Evolutionary conservation across 2,113 vertebrate genomes (phyloP).

Genomic region (Ramphastos sulfuratus): DNA sequence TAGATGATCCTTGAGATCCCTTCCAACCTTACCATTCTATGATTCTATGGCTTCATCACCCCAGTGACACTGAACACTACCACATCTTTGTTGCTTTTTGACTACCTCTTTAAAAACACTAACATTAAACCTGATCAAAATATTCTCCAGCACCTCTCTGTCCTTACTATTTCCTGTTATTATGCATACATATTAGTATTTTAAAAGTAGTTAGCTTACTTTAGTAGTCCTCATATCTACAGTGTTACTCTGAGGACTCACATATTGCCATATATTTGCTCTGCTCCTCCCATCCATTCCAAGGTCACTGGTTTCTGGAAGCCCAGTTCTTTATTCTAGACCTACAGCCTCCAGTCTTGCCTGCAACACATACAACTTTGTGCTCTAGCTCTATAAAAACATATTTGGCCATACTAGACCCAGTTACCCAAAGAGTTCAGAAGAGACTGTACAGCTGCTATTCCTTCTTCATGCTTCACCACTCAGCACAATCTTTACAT

Average conservation of each 20-base stretch:
- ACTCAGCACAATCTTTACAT: slow-evolving; percentile 14
- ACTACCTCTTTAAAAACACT: neutral
- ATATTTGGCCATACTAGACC: neutral
- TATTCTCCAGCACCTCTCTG: neutral
- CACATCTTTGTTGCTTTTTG: neutral
- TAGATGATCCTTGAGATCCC: no score
- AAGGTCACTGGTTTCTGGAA: neutral
- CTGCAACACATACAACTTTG: neutral
- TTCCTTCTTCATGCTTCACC: slow-evolving; percentile 25
- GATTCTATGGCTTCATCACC: neutral
- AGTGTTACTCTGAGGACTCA: neutral
- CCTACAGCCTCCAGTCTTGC: neutral
- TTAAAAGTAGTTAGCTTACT: neutral
- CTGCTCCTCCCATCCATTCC: neutral
- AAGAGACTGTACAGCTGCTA: neutral
- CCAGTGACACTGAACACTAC: neutral
- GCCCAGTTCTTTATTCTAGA: neutral
- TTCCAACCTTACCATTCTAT: no score
- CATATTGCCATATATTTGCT: neutral
- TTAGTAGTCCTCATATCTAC: neutral
- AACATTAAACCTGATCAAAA: neutral
- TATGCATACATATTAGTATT: neutral
- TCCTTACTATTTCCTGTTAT: neutral
- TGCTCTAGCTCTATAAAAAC: neutral
- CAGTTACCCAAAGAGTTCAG: slow-evolving; percentile 1